Evolutionary conservation across 2,113 vertebrate species (phyloP), one percentile per base, ranked within the genome.

Genomic region (Salvelinus alpinus): DNA sequence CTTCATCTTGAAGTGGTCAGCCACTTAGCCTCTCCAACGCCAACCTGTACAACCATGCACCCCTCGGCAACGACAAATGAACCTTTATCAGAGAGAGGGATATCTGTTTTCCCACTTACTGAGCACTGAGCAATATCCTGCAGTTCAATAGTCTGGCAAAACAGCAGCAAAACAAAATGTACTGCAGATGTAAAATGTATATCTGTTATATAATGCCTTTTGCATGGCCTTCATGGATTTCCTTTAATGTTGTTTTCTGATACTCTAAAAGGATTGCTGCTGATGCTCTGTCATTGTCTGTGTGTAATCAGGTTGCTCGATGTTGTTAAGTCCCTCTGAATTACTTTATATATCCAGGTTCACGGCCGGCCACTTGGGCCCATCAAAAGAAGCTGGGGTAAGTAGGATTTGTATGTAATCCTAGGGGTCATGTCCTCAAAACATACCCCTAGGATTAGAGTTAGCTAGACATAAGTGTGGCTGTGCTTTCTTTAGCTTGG

Each of bases 1-100:
- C 81, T 74, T 76, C 34, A 54, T 68, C 78, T 60, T 64, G 54
- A 44, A 75, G 65, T 34, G 67, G 71, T 66, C 80, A 34, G 62
- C 76, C 65, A 60, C 68, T 74, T 24, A 29, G 38, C 38, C 66
- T 77, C 59, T 34, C 44, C 71, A 24, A 24, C 71, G 5, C 62
- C 64, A n/a, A 22, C 25, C 66, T 68, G 29, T 20, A 29, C 16
- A 34, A 34, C 51, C 14, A 18, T 18, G 51, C 13, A 54, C 51
- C 51, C 5, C 51, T 18, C 51, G 51, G 59, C 59, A n/a, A 62
- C 29, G 12, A 75, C 70, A 47, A 70, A 38, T 75, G 69, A 70
- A 44, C 72, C 44, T 73, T 71, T 44, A 68, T 24, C 64, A 51
- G 12, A 13, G 62, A 20, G 31, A 16, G 20, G 66, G 27, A 12